These are phyloP conservation scores for Drosophila buzzatii DNA, from an alignment of 2,888 invertebrate genomes.

Conservation along the genomic window DNA sequence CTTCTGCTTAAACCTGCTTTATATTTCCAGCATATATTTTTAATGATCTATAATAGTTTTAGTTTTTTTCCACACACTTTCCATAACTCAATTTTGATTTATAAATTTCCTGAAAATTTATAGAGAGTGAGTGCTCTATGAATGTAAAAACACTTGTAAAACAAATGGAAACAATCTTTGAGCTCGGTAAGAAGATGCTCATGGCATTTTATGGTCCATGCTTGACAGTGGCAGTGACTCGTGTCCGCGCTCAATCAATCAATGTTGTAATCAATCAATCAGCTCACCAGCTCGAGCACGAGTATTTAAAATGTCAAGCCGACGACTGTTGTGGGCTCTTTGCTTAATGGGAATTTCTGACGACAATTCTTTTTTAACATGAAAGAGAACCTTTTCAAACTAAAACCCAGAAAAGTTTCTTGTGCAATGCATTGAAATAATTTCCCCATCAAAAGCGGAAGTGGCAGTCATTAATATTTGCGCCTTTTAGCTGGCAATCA, in stretches of 20 bases:
- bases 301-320: conserved; percentile 69
- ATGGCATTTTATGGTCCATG: not conserved
- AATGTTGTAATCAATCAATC: conserved; percentile 71
- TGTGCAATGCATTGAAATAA: conserved; percentile 57
- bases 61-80: not conserved
- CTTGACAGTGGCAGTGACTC: conserved; percentile 1
- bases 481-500: conserved; percentile 16
- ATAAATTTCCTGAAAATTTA: not conserved
- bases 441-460: conserved; percentile 57
- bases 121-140: not conserved
- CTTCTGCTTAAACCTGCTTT: too few relatives aligned
- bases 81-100: not conserved
- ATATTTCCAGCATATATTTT: not conserved
- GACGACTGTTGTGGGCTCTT: conserved; percentile 19
- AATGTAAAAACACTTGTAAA: not conserved
- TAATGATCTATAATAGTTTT: not conserved
- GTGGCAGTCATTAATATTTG: conserved; percentile 62
- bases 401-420: conserved; percentile 22
- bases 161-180: not conserved
- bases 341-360: conserved; percentile 31
- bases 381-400: conserved; percentile 17
- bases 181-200: not conserved
- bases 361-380: conserved; percentile 46
- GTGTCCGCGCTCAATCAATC: conserved; percentile 60
- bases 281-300: conserved; percentile 30